phyloP scores from a whole-genome alignment of 2,888 invertebrate species.

The Augiades crinisus region DNA sequence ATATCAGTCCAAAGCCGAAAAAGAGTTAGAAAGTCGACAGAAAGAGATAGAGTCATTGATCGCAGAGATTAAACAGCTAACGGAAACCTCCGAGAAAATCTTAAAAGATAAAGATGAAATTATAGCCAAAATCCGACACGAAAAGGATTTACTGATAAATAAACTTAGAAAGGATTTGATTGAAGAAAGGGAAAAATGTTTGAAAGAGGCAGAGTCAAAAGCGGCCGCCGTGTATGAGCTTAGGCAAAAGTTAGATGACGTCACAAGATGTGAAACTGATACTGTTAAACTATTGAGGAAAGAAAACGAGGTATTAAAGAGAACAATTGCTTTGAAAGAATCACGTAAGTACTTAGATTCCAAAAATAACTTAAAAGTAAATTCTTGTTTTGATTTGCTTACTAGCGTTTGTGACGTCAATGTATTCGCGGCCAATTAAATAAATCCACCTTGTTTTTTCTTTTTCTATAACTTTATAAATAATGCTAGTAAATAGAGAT shows the following conservation, averaged over 20 bases:
- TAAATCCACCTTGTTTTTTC: no score
- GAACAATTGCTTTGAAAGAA: slow-evolving; percentile 51
- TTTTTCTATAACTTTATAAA: no score
- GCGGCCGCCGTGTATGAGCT: slow-evolving; percentile 38
- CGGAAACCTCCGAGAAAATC: slow-evolving; percentile 12
- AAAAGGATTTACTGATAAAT: slow-evolving; percentile 45
- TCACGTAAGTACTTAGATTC: slow-evolving; percentile 50
- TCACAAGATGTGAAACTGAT: slow-evolving; percentile 39
- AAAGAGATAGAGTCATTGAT: slow-evolving; percentile 42
- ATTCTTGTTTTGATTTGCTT: no score
- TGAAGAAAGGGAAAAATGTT: slow-evolving; percentile 40
- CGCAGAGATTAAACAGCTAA: slow-evolving; percentile 29
- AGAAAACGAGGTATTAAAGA: slow-evolving; percentile 55
- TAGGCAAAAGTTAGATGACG: slow-evolving; percentile 40
- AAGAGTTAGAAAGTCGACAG: slow-evolving; percentile 45
- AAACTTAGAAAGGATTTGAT: slow-evolving; percentile 47
- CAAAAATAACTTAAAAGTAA: no score
- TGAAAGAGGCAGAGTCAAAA: slow-evolving; percentile 41
- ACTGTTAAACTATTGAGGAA: slow-evolving; percentile 44
- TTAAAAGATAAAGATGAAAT: slow-evolving; percentile 29
- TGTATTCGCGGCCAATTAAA: no score
- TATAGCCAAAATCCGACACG: slow-evolving; percentile 38
- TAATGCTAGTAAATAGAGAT: no score
- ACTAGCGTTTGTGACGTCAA: no score
- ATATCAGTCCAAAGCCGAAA: slow-evolving; percentile 51